phyloP scores from a whole-genome alignment of 2,113 vertebrate species.

The Pterophyllum scalare region DNA sequence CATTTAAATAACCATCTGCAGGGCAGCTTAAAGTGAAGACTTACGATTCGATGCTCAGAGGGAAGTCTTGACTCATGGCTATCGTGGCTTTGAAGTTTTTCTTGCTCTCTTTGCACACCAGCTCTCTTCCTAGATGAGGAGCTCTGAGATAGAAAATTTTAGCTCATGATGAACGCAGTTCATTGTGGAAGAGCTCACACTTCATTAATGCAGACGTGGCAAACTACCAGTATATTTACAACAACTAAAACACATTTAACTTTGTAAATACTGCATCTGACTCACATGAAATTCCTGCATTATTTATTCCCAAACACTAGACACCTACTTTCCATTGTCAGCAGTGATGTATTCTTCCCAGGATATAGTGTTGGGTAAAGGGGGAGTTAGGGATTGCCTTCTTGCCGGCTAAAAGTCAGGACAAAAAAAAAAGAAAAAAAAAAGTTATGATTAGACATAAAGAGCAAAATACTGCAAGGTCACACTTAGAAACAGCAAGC shows the following conservation, averaged over 20 bases:
- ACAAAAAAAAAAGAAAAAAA: too few relatives aligned
- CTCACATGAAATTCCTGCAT: background rate
- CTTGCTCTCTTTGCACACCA: conserved; percentile 98
- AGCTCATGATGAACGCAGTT: background rate
- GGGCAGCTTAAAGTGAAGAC: conserved; percentile 54
- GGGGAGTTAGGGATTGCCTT: conserved; percentile 92
- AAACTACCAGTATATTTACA: background rate
- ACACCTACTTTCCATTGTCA: conserved; percentile 92
- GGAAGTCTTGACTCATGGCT: conserved; percentile 99
- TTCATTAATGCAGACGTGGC: background rate
- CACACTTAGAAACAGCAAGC: background rate
- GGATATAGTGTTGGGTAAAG: conserved; percentile 92
- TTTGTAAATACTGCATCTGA: background rate
- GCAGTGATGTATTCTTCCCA: conserved; percentile 98
- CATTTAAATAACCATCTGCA: background rate
- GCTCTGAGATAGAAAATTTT: conserved; percentile 79
- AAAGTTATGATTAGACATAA: background rate
- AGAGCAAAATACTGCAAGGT: background rate
- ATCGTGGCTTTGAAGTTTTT: conserved; percentile 99
- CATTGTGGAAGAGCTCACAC: background rate
- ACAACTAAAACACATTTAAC: background rate
- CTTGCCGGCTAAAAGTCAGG: conserved; percentile 84
- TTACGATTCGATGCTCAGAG: conserved; percentile 96
- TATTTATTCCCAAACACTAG: background rate
- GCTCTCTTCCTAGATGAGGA: conserved; percentile 95